Base-by-base conservation (phyloP, 2,797 vertebrate genomes). In the Acanthis flammea region DNA sequence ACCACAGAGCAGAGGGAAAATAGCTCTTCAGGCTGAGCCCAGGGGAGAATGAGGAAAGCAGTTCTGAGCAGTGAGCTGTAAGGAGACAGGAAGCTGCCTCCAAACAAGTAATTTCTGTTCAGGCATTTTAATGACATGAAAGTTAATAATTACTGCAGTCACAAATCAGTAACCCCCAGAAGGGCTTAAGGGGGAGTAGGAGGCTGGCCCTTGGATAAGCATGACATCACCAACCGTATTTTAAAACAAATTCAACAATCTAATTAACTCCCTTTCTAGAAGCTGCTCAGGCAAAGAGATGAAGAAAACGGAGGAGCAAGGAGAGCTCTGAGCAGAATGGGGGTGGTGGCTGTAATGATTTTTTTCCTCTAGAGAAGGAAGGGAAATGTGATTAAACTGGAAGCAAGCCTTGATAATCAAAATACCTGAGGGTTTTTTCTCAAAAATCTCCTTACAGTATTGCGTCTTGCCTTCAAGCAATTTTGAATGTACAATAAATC, bases 361-460 rank as follows among this genome's bases (percentile, higher is more conserved):
- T 92, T 90, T 92, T 88, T 81, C 27, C 71, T 71, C 58, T 24
- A 78, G 53, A 91, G 75, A 74, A 91, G 35, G 31, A 88, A 94
- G 47, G 57, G 45, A 90, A 92, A 90, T 94, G 39, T 88, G 92
- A 93, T 94, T 94, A 93, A 89, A 82, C 35, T 79, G 53, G 24
- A 58, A 94, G n/a, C n/a, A 82, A 80, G n/a, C 55, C 53, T 80
- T 2, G 1, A 81, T 94, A 88, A 93, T 84, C 82, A 86, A 82
- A 94, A 66, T 62, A 95, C 86, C 76, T 54, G 33, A 81, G 76
- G 91, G 51, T 67, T 93, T 96, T 81, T 88, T 93, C 79, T 87
- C 65, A 81, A 73, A n/a, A 86, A 94, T 73, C 53, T 78, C 35
- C 82, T 94, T 91, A 66, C 44, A 54, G 61, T 73, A 70, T 88